Conservation (phyloP, 2,888 invertebrate genomes). For the Hypselothyrea guttata region DNA sequence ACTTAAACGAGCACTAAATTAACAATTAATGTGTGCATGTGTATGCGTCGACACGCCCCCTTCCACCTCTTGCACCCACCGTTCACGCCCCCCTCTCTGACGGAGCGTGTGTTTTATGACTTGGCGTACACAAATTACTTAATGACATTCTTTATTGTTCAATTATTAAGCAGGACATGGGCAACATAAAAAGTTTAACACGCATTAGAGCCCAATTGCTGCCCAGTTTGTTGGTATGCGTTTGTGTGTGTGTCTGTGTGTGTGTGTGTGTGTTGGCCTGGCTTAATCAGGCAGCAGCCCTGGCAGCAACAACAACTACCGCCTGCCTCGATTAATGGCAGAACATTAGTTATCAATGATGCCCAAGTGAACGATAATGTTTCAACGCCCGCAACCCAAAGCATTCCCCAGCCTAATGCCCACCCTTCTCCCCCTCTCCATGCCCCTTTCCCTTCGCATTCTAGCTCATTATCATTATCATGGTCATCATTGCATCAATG, state of each 20-base stretch:
- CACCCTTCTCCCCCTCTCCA: too few relatives aligned
- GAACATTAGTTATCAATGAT: conserved; percentile 77
- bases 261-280: conserved; percentile 9
- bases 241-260: conserved; percentile 8
- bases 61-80: too few relatives aligned
- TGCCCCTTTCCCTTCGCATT: too few relatives aligned
- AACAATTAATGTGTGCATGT: conserved; percentile 60
- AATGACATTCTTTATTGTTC: conserved; percentile 73
- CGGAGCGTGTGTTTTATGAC: conserved; percentile 58
- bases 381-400: conserved; percentile 37
- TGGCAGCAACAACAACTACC: conserved; percentile 26
- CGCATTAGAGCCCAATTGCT: conserved; percentile 49
- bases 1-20: conserved; percentile 73
- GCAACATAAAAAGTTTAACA: conserved; percentile 66
- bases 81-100: too few relatives aligned
- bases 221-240: conserved; percentile 7
- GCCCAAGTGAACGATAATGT: conserved; percentile 75
- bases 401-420: conserved; percentile 18
- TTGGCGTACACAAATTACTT: conserved; percentile 70
- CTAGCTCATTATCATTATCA: conserved; percentile 43
- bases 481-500: conserved; percentile 45
- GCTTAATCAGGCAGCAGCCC: conserved; percentile 35
- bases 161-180: conserved; percentile 65
- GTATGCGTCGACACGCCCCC: too few relatives aligned
- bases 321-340: conserved; percentile 69